Base-by-base conservation (phyloP, 2,888 invertebrate species). In the Meteorus cinctellus region DNA sequence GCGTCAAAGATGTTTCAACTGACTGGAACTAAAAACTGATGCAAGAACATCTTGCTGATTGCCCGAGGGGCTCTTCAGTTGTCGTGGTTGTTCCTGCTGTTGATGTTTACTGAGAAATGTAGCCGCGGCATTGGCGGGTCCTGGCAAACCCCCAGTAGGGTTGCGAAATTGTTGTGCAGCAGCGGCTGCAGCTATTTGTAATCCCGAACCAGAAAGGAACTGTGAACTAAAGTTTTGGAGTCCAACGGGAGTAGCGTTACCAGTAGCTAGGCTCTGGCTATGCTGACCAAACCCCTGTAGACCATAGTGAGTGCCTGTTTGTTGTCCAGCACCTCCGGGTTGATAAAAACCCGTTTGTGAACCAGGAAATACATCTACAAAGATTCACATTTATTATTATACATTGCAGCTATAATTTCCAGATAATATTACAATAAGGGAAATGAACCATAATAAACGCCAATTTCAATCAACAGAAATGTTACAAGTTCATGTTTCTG, bases 121-220 rank as follows among this genome's bases (percentile, higher is more conserved):
- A 0, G 87, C 87, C 0, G 88, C 86, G 1, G 88, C 86, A 71
- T 89, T 89, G 1, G 87, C 87, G 2, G 88, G 89, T 0, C 88
- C 89, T 0, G 86, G 89, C 31, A 89, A 80, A 55, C 88, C 88
- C 65, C 88, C 87, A 0, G 92, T 91, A 1, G 91, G 92, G 84
- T 93, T 93, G 75, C 93, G 92, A 88, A 92, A 93, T 87, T 93
- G 94, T 87, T 93, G 93, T 78, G 92, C 92, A 76, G 93, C 93
- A 29, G 92, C 92, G 72, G 93, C 93, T 82, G 88, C 92, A 82
- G 89, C 94, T 88, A 92, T 92, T 84, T 94, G 92, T 77, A 94
- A 91, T 77, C 94, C 92, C 0, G 92, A 91, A 81, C 86, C 84
- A 27, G 92, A 92, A 79, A 93, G 88, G 84, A 92, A 93, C 82